A percentile compares a stretch with the other conserved stretches of the same genome.
These are phyloP conservation scores for Epinotia ramella DNA, from an alignment of 2,888 invertebrate genomes.

Conservation along the genomic window DNA sequence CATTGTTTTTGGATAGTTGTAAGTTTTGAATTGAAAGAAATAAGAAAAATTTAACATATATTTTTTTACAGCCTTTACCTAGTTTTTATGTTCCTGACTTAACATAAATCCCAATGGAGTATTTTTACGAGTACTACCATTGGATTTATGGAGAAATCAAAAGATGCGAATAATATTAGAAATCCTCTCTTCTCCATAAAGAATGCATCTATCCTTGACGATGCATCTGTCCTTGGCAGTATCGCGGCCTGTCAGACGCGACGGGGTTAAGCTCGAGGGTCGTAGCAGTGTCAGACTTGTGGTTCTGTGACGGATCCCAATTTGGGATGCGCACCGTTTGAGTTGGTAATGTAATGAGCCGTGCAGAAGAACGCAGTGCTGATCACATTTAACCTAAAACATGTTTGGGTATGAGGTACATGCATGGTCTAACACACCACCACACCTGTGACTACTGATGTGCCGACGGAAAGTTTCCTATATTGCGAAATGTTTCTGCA, in stretches of 20 bases:
- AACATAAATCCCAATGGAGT: too few relatives aligned
- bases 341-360: background rate
- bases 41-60: too few relatives aligned
- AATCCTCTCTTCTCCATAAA: background rate
- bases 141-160: too few relatives aligned
- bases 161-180: background rate
- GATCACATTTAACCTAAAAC: background rate
- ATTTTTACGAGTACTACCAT: too few relatives aligned
- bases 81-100: too few relatives aligned
- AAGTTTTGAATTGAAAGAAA: too few relatives aligned
- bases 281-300: background rate
- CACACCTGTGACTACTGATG: too few relatives aligned
- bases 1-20: too few relatives aligned
- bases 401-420: background rate
- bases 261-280: background rate
- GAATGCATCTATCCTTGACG: background rate
- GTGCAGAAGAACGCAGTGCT: background rate
- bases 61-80: too few relatives aligned
- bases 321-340: background rate
- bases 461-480: too few relatives aligned
- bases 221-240: background rate
- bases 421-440: background rate
- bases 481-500: too few relatives aligned
- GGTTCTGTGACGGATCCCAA: background rate
- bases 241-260: background rate